Evolutionary conservation across 2,888 invertebrate species (phyloP).

Genomic region (Amorpha juglandis): DNA sequence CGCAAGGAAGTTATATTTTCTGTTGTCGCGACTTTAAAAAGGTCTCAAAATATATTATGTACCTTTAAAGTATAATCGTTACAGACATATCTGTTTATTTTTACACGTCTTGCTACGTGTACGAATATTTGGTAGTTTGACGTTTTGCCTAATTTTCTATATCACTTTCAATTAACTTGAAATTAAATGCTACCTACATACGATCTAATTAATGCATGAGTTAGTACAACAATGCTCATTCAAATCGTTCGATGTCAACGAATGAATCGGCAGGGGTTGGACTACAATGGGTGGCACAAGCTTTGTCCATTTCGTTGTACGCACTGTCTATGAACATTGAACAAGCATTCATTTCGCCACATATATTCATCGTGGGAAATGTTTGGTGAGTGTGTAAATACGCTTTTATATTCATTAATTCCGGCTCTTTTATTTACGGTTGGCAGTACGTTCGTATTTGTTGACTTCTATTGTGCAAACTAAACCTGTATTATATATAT

Average conservation of each 20-base stretch:
- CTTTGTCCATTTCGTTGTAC: slow-evolving; percentile 35
- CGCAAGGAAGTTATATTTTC: no score
- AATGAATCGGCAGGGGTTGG: slow-evolving; percentile 34
- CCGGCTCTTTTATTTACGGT: not conserved
- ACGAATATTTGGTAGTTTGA: no score
- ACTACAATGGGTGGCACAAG: slow-evolving; percentile 35
- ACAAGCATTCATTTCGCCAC: slow-evolving; percentile 31
- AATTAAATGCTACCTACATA: slow-evolving; percentile 28
- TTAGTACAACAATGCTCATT: slow-evolving; percentile 13
- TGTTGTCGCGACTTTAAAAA: no score
- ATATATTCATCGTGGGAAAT: slow-evolving; percentile 31
- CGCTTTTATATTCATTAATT: slow-evolving; percentile 9
- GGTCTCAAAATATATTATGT: no score
- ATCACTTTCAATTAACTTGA: not conserved
- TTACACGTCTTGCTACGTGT: no score
- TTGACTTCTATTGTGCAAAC: not conserved
- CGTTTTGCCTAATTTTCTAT: not conserved
- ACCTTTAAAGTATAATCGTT: no score
- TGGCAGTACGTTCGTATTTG: not conserved
- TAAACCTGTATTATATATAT: not conserved
- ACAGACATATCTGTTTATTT: no score
- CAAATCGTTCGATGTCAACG: slow-evolving; percentile 36
- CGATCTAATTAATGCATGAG: slow-evolving; percentile 18
- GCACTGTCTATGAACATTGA: slow-evolving; percentile 1
- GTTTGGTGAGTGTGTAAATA: slow-evolving; percentile 24